A percentile compares a stretch with the other conserved stretches of the same genome.
phyloP scores from a whole-genome alignment of 2,797 vertebrate genomes.

The Tangara arthus region DNA sequence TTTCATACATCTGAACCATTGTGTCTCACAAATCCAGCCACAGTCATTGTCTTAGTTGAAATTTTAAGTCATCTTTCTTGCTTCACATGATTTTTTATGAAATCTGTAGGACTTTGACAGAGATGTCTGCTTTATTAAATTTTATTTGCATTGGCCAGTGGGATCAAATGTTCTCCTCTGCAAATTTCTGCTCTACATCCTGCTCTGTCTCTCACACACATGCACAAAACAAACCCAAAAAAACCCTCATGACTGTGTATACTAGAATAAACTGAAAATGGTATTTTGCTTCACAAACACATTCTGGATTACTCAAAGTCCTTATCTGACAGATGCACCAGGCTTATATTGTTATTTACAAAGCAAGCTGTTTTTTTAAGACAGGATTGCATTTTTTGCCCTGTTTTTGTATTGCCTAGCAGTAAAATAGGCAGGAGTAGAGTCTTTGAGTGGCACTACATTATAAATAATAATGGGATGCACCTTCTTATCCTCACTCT shows the following conservation, averaged over 20 bases:
- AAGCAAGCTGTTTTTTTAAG: not conserved
- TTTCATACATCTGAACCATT: not conserved
- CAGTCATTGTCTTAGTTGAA: not conserved
- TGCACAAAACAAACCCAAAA: no score
- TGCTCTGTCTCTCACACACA: not conserved
- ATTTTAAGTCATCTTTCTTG: not conserved
- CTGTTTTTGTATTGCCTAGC: not conserved
- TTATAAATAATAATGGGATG: not conserved
- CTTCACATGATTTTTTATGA: not conserved
- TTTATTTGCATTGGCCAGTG: not conserved
- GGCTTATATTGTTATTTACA: not conserved
- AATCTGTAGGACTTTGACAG: not conserved
- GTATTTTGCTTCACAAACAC: not conserved
- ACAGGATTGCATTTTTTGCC: not conserved
- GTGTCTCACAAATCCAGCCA: not conserved
- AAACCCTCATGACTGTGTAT: accelerated
- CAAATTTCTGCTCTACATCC: not conserved
- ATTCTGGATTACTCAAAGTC: not conserved
- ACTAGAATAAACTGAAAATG: not conserved
- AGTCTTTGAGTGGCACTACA: not conserved
- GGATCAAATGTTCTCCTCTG: not conserved
- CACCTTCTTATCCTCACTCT: not conserved
- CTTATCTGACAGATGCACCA: not conserved
- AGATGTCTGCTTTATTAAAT: not conserved
- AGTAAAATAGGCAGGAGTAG: not conserved